Base-by-base conservation (phyloP, 2,113 vertebrate species). In the Bettongia penicillata region DNA sequence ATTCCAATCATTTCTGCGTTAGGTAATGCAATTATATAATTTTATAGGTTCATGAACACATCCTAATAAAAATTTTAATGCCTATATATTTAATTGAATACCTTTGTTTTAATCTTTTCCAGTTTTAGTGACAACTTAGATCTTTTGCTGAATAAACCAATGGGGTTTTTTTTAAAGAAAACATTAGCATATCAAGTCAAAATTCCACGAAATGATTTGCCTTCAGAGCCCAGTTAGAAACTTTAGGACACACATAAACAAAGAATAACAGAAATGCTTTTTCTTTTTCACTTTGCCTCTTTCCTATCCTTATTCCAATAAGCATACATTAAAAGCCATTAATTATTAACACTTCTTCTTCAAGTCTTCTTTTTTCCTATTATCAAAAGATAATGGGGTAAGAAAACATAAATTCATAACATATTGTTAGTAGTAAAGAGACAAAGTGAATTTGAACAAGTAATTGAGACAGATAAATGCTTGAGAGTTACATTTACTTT, bases 401-500 rank as follows among this genome's bases (percentile, higher is more conserved):
- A 96, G 97, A 98, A 98, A 97, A 50, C 19, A 90, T 90, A 90
- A 50, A 90, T 93, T 95, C 97, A 96, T 94, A 92, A 52, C 47
- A 93, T 7, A 97, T 92, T 95, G 93, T 43, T 95, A 93, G 97
- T 96, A 97, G 97, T 96, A 97, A 98, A 98, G 89, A 93, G 94
- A 0, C 0, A 93, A 84, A 51, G 43, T 93, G 93, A 96, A 92
- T 97, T 84, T 0, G 0, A 96, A 95, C 93, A 95, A 97, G 97
- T 95, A 96, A 98, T 98, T 98, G 98, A 97, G 94, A 96, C 93
- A 96, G 96, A 89, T 96, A 97, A 97, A 52, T 98, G 97, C 68
- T 43, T 95, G 51, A 6, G 0, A 98, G 97, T 96, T 98, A 98
- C 97, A 97, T 97, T 97, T 97, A 97, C 97, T 97, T 98, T 94